Evolutionary conservation across 2,888 invertebrate species (phyloP), one percentile per base, ranked within the genome.

Genomic region (Pollenia amentaria): DNA sequence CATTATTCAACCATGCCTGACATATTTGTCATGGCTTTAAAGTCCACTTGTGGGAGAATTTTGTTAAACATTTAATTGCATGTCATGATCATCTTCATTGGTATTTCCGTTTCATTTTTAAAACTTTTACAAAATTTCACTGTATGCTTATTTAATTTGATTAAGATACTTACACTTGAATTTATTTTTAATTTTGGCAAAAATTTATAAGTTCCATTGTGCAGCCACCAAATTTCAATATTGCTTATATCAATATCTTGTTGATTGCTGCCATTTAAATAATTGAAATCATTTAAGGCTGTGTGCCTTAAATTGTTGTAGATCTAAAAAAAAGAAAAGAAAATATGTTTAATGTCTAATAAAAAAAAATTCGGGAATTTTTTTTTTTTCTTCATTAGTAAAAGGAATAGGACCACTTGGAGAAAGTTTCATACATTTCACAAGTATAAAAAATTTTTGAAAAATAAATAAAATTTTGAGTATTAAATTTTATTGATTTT

Each of bases 141-240:
- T 44, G 6, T 11, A 12, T 18, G 11, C 48, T 51, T 16, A 16
- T 44, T 29, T 6, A 9, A 21, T 62, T 38, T 18, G 16, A 29
- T 67, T 64, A 38, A 64, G 29, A 40, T 76, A 90, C 91, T 88
- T 89, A 92, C 92, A 88, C 91, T 91, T 21, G 92, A 92, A 51
- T 92, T 92, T 44, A 88, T 84, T 88, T 92, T 92, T 14, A 92
- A 89, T 85, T 92, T 92, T 64, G 92, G 92, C 87, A 92, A 85
- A 86, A 92, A 92, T 76, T 92, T 92, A 76, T 92, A 92, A 8
- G 89, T 91, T 80, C 89, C 89, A 72, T 91, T 90, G 80, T 92
- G 90, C 6, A 91, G 88, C 14, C 90, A 90, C 92, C 92, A 92
- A 55, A 88, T 88, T 48, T 88, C 65, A 53, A 89, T 92, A 79